Percentiles rank a stretch among this genome's conserved stretches.
Conservation (phyloP, 2,113 vertebrate species). For the Anarhynchus alexandrinus region DNA sequence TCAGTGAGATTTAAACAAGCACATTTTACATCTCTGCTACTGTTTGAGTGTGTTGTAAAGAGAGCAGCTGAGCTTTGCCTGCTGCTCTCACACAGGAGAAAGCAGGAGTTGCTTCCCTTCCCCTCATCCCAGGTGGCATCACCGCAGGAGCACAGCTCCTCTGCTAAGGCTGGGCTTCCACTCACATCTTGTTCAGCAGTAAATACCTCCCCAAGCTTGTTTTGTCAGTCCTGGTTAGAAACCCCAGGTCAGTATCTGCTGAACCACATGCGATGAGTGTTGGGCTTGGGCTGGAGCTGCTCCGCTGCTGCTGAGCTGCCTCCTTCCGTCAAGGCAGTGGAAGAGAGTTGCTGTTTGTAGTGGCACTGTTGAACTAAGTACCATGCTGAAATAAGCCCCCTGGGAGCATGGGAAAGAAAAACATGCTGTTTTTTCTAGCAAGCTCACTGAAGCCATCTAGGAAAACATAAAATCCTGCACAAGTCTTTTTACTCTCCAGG, state of each 20-base stretch:
- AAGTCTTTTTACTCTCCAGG: neutral
- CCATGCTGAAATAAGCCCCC: neutral
- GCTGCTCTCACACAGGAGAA: neutral
- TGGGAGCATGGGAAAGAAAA: neutral
- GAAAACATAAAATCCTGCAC: neutral
- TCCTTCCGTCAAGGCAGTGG: neutral
- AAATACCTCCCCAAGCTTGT: neutral
- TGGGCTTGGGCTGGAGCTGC: neutral
- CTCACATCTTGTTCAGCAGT: neutral
- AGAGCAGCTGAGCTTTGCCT: neutral
- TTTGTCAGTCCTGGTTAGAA: neutral
- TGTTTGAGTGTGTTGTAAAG: neutral
- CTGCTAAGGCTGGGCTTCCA: neutral
- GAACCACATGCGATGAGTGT: rapidly evolving
- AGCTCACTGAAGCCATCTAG: neutral
- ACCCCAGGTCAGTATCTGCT: neutral
- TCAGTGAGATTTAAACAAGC: neutral
- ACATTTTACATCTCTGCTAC: neutral
- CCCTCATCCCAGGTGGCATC: neutral
- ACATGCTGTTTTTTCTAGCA: neutral
- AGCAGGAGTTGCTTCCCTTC: neutral
- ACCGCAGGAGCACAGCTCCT: neutral
- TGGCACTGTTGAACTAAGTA: neutral
- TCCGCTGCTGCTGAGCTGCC: neutral
- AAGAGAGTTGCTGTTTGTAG: neutral